Conservation (phyloP, 2,797 vertebrate species). For the Morus bassanus region DNA sequence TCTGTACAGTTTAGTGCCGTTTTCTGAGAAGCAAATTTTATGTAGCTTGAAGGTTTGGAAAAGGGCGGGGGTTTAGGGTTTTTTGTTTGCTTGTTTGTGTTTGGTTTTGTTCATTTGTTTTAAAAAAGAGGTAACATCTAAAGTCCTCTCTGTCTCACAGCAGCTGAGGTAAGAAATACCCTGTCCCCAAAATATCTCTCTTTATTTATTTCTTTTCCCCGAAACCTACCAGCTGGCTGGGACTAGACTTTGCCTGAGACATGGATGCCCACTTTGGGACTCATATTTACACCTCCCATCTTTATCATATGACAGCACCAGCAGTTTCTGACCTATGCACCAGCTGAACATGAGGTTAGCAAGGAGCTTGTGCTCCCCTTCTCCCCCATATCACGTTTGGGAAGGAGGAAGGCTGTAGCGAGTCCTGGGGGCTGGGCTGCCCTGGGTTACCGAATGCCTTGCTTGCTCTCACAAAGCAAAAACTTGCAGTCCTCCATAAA, state of each 20-base stretch:
- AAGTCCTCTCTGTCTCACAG: not conserved
- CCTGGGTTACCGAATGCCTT: not conserved
- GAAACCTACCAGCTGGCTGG: fast-evolving
- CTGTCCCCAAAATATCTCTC: not conserved
- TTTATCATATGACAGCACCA: not conserved
- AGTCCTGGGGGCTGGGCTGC: not conserved
- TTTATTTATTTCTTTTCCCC: not conserved
- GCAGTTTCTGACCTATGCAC: not conserved
- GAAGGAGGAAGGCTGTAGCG: not conserved
- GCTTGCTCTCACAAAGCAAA: not conserved
- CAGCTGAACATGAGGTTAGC: not conserved
- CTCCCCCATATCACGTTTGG: not conserved
- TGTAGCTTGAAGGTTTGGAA: not conserved
- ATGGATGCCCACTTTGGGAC: not conserved
- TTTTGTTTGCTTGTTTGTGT: not conserved
- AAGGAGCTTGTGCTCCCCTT: not conserved
- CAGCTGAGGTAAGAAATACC: not conserved
- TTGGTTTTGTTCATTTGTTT: not conserved
- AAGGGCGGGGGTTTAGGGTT: not conserved
- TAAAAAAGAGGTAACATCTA: not conserved
- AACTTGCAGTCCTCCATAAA: not conserved
- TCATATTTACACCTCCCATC: not conserved
- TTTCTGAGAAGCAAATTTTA: not conserved
- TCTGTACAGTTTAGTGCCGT: not conserved
- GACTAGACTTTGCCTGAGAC: not conserved